Conservation (phyloP, 2,888 invertebrate genomes). For the Halictus ligatus region DNA sequence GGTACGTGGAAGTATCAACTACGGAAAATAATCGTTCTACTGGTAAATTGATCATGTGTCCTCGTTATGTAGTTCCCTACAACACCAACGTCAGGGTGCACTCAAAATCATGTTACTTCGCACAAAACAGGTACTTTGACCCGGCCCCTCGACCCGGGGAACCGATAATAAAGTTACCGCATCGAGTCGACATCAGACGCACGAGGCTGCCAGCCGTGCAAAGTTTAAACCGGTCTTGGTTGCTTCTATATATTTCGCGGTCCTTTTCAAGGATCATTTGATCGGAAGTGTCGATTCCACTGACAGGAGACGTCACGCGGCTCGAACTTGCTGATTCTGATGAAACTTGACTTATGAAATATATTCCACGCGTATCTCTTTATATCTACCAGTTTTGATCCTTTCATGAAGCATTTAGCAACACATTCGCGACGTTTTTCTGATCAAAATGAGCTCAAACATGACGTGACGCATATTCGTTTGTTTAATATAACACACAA, state of each 20-base stretch:
- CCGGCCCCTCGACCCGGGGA: neutral
- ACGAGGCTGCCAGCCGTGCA: neutral
- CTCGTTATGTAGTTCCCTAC: neutral
- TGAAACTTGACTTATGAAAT: neutral
- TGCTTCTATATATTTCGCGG: conserved; percentile 1
- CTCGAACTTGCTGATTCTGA: neutral
- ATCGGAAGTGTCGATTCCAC: neutral
- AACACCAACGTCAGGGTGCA: neutral
- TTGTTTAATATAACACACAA: no score
- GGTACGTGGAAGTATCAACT: neutral
- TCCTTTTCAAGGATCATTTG: neutral
- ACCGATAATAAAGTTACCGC: neutral
- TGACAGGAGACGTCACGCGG: neutral
- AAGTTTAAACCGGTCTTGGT: conserved; percentile 3
- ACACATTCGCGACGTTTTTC: neutral
- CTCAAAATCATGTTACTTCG: conserved; percentile 1
- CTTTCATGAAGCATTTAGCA: neutral
- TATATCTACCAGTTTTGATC: neutral
- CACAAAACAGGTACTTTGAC: neutral
- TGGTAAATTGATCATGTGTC: neutral
- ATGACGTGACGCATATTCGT: no score
- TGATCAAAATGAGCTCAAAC: neutral
- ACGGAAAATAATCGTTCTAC: neutral
- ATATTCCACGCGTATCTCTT: neutral
- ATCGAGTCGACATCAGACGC: neutral